A percentile compares a stretch with the other conserved stretches of the same genome.
These are phyloP conservation scores for Philaenus spumarius DNA, from an alignment of 1,140 invertebrate species.

Conservation along the genomic window DNA sequence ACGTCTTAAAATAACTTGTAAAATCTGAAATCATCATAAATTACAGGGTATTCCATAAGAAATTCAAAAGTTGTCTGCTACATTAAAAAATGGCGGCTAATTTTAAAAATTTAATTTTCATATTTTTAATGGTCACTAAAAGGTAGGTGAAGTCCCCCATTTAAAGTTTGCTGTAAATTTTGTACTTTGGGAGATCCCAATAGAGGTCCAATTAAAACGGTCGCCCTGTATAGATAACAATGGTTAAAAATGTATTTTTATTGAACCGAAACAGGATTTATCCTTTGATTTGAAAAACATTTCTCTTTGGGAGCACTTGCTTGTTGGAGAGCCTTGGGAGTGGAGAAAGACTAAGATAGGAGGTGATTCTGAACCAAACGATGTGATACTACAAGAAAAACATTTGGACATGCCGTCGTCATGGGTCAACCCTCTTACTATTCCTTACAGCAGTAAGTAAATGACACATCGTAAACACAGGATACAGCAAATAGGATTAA, in stretches of 20 bases:
- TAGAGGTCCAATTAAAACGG: too few species aligned
- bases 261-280: slow-evolving; percentile 31
- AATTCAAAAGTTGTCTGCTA: too few species aligned
- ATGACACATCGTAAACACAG: not conserved
- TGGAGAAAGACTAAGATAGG: slow-evolving; percentile 32
- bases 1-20: too few species aligned
- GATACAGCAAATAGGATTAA: not conserved
- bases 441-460: slow-evolving; percentile 52
- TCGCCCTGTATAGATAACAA: too few species aligned
- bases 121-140: too few species aligned
- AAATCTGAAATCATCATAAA: too few species aligned
- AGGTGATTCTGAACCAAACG: slow-evolving; percentile 43
- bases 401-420: slow-evolving; percentile 72
- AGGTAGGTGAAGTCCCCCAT: too few species aligned
- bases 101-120: too few species aligned
- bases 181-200: too few species aligned
- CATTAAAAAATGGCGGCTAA: too few species aligned
- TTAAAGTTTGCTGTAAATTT: too few species aligned
- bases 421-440: slow-evolving; percentile 65
- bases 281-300: slow-evolving; percentile 52
- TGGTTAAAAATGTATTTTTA: not conserved
- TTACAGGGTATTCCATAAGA: too few species aligned
- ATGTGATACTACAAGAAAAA: slow-evolving; percentile 53
- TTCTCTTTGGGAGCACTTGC: slow-evolving; percentile 59
- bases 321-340: slow-evolving; percentile 56